Evolutionary conservation across 2,797 vertebrate species (phyloP).

Genomic region (Onychomys torridus): DNA sequence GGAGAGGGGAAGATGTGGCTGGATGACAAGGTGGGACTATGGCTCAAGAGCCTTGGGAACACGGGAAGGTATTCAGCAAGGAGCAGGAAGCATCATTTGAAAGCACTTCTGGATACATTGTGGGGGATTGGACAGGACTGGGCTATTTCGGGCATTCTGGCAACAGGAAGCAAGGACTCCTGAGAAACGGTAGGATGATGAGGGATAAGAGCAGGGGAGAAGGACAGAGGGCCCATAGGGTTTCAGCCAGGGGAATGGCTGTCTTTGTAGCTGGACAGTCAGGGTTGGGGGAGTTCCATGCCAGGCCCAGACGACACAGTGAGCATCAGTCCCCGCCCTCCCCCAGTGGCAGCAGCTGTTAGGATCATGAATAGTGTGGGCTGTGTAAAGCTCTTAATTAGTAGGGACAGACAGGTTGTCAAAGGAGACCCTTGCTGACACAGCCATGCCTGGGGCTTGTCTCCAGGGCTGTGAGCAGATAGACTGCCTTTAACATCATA

Average conservation of each 20-base stretch:
- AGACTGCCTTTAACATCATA: not conserved
- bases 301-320: not conserved
- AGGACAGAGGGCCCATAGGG: not conserved
- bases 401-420: not conserved
- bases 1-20: not conserved
- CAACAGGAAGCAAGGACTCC: not conserved
- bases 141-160: not conserved
- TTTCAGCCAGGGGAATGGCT: not conserved
- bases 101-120: not conserved
- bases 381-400: conserved; percentile 47
- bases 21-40: not conserved
- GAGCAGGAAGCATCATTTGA: rapidly evolving
- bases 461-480: not conserved
- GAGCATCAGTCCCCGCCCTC: not conserved
- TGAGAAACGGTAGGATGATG: not conserved
- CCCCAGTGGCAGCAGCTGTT: not conserved
- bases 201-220: not conserved
- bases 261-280: not conserved
- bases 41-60: not conserved
- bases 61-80: not conserved
- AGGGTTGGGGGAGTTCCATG: not conserved
- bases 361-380: not conserved
- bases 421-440: conserved; percentile 46
- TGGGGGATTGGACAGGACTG: not conserved
- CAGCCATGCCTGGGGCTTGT: not conserved